Percentiles rank a stretch among this genome's conserved stretches.
Conservation (phyloP, 2,113 vertebrate genomes). For the Sitta europaea region DNA sequence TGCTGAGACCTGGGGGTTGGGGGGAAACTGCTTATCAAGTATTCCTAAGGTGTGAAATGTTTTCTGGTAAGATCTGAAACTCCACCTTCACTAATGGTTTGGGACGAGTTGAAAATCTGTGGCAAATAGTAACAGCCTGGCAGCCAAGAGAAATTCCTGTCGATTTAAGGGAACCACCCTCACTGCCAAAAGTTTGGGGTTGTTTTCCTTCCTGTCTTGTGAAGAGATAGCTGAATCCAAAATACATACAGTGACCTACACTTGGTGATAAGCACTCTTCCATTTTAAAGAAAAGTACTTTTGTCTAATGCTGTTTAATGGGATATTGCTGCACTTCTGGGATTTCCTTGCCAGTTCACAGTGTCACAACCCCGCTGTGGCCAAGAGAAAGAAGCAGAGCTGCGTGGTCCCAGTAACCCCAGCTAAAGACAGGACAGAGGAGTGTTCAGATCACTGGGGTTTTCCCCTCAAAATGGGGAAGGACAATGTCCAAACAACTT, state of each 20-base stretch:
- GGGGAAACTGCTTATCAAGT: neutral
- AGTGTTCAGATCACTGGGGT: neutral
- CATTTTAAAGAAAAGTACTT: neutral
- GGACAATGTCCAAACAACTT: neutral
- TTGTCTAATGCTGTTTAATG: neutral
- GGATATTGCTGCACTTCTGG: conserved; percentile 13
- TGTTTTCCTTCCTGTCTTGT: neutral
- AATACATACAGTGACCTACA: neutral
- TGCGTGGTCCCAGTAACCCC: neutral
- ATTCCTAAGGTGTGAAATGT: conserved; percentile 21
- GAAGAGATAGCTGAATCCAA: neutral
- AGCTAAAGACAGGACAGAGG: neutral
- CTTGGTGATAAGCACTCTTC: neutral
- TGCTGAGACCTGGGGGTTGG: neutral
- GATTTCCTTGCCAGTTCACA: neutral
- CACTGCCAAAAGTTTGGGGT: neutral
- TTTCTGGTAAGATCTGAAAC: conserved; percentile 28
- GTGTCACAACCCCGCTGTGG: neutral
- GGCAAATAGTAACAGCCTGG: neutral
- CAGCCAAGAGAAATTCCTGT: neutral
- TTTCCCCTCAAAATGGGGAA: neutral
- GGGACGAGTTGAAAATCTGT: neutral
- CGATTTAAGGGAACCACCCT: neutral
- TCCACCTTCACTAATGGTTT: conserved; percentile 1
- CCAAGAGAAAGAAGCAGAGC: conserved; percentile 17